Percentiles rank a stretch among this genome's conserved stretches.
These are phyloP conservation scores for Pollenia amentaria DNA, from an alignment of 2,888 invertebrate species.

Conservation along the genomic window DNA sequence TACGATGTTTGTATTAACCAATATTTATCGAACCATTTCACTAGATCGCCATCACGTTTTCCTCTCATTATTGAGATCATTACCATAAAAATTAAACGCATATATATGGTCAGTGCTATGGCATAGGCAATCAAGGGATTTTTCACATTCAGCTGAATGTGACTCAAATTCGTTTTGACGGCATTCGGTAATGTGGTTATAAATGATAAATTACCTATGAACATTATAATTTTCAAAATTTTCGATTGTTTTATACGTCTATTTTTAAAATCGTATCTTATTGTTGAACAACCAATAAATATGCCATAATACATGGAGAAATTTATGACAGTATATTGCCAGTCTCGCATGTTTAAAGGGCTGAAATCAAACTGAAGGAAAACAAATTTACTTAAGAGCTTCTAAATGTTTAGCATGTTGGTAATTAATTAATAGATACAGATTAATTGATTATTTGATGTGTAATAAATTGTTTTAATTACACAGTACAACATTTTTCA, in stretches of 20 bases:
- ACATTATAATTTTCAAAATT: slow-evolving; percentile 13
- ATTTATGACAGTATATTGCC: slow-evolving; percentile 13
- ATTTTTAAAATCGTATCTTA: slow-evolving; percentile 20
- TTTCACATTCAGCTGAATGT: slow-evolving; percentile 36
- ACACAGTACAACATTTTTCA: too few species aligned
- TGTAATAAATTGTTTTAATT: not conserved
- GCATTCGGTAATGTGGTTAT: not conserved
- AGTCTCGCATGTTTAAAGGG: slow-evolving; percentile 30
- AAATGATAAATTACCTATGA: not conserved
- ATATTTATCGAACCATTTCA: slow-evolving; percentile 26
- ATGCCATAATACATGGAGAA: slow-evolving; percentile 20
- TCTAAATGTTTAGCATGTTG: too few species aligned
- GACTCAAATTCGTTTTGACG: slow-evolving; percentile 9
- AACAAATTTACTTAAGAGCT: not conserved
- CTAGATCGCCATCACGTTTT: slow-evolving; percentile 33
- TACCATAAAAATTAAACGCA: slow-evolving; percentile 13
- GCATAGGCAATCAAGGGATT: slow-evolving; percentile 58
- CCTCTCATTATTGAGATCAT: not conserved
- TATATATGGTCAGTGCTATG: not conserved
- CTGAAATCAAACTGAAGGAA: slow-evolving; percentile 21
- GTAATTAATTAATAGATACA: too few species aligned
- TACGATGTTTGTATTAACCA: slow-evolving; percentile 51
- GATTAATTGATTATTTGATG: not conserved
- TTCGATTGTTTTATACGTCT: slow-evolving; percentile 16
- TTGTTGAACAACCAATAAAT: slow-evolving; percentile 24